These are phyloP conservation scores for Sesamia inferens DNA, from an alignment of 2,888 invertebrate genomes.

Conservation along the genomic window DNA sequence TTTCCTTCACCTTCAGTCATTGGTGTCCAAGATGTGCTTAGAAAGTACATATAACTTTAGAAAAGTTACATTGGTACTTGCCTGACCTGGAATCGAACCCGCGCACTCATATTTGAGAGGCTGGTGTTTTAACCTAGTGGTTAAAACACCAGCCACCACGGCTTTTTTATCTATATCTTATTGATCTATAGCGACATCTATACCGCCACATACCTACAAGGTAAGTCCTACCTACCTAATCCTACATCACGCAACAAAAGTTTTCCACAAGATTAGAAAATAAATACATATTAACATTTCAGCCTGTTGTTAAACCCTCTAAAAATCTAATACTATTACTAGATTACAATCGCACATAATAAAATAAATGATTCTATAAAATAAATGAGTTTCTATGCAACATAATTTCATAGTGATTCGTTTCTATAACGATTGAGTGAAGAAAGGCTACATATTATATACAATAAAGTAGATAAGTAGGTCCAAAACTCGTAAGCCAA, in stretches of 20 bases:
- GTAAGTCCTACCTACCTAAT: background rate
- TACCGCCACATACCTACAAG: background rate
- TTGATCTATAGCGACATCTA: background rate
- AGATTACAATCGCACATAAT: background rate
- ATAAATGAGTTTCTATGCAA: conserved; percentile 6
- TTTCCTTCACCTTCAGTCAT: too few relatives aligned
- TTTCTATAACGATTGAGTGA: conserved; percentile 10
- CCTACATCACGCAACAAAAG: background rate
- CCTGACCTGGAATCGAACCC: too few relatives aligned
- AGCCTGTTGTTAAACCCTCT: background rate
- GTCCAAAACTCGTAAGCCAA: conserved; percentile 42
- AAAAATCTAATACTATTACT: background rate
- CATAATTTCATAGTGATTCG: background rate
- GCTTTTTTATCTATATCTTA: too few relatives aligned
- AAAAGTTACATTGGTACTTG: too few relatives aligned
- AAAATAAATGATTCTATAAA: background rate
- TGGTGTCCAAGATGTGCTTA: too few relatives aligned
- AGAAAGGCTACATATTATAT: conserved; percentile 21
- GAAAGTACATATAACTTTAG: too few relatives aligned
- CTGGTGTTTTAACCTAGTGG: too few relatives aligned
- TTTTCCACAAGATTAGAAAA: background rate
- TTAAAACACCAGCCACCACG: too few relatives aligned
- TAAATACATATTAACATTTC: background rate
- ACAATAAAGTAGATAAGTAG: conserved; percentile 27
- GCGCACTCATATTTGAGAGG: too few relatives aligned